These are phyloP conservation scores for Podarcis raffonei DNA, from an alignment of 2,113 vertebrate species.

Conservation along the genomic window DNA sequence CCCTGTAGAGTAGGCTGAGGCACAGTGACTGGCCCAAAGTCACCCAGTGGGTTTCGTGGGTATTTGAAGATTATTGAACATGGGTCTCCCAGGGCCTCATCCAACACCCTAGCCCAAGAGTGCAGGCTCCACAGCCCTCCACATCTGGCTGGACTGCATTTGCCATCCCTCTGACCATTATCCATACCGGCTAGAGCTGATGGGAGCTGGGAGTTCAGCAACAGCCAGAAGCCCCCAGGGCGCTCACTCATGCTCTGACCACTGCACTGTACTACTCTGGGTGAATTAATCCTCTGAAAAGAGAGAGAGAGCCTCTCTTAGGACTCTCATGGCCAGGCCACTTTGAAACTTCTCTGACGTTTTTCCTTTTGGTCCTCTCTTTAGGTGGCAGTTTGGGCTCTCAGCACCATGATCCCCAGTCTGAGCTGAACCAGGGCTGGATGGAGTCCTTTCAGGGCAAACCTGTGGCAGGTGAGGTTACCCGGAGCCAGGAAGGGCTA, in stretches of 20 bases:
- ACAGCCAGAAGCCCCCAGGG: background rate
- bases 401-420: background rate
- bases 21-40: background rate
- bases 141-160: no score
- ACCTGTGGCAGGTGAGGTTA: constrained; percentile 70
- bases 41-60: background rate
- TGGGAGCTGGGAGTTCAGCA: no score
- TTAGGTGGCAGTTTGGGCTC: background rate
- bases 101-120: background rate
- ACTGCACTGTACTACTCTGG: background rate
- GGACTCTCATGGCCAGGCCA: background rate
- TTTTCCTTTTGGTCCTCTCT: background rate
- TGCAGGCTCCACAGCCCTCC: no score
- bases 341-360: no score
- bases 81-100: background rate
- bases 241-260: background rate
- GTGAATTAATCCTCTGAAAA: background rate
- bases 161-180: no score
- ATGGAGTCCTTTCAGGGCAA: constrained; percentile 27
- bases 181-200: no score
- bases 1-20: background rate
- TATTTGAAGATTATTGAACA: background rate
- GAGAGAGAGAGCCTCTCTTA: background rate
- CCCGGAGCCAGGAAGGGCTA: background rate
- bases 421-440: constrained; percentile 1